phyloP scores from a whole-genome alignment of 2,113 vertebrate genomes.

The Sinosuthora webbiana region DNA sequence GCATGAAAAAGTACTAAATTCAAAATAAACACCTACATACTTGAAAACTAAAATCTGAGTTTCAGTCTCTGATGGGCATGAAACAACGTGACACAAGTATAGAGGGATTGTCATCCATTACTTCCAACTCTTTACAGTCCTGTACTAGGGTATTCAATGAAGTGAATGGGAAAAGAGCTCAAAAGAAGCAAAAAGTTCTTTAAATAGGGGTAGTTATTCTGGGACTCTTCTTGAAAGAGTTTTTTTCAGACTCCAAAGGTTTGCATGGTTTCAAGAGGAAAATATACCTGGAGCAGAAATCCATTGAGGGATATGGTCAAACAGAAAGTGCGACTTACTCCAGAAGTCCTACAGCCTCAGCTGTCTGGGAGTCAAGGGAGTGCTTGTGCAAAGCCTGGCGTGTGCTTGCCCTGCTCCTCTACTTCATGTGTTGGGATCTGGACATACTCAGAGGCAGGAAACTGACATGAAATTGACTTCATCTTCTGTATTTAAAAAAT shows the following conservation, averaged over 20 bases:
- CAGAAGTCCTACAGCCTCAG: not conserved
- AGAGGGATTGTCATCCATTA: not conserved
- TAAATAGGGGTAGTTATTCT: not conserved
- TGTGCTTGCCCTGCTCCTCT: not conserved
- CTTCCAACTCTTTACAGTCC: not conserved
- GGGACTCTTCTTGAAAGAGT: not conserved
- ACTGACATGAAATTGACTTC: not conserved
- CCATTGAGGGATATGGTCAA: not conserved
- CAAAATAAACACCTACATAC: not conserved
- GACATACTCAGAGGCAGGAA: not conserved
- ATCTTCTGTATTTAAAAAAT: not conserved
- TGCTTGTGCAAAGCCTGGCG: rapidly evolving
- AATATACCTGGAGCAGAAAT: not conserved
- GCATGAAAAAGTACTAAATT: not conserved
- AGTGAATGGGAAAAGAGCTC: not conserved
- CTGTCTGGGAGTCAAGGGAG: not conserved
- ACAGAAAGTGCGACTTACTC: not conserved
- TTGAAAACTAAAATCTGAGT: not conserved
- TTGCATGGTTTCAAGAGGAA: not conserved
- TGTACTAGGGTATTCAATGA: not conserved
- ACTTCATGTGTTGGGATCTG: rapidly evolving
- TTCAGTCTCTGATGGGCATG: not conserved
- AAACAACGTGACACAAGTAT: not conserved
- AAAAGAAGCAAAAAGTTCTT: not conserved
- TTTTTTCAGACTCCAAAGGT: not conserved